Evolutionary conservation across 1,140 invertebrate species (phyloP).

Genomic region (Bombus breviceps): DNA sequence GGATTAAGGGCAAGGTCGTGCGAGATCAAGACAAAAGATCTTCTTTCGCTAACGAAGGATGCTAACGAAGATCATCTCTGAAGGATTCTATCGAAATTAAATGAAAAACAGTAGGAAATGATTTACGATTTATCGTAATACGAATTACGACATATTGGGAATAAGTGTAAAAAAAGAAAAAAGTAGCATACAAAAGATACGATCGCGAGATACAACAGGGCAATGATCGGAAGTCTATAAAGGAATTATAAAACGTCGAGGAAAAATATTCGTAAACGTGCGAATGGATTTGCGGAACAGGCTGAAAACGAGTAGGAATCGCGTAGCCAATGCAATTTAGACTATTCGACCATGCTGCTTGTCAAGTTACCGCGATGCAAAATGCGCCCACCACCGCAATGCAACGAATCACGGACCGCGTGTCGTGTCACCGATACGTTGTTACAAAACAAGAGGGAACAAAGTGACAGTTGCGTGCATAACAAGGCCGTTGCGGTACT

Average conservation of each 20-base stretch:
- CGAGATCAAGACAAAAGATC: not conserved
- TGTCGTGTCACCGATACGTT: slow-evolving; percentile 19
- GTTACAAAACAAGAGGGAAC: slow-evolving; percentile 19
- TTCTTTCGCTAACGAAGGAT: not conserved
- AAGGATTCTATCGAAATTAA: not conserved
- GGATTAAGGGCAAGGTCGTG: slow-evolving; percentile 35
- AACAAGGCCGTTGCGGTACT: slow-evolving; percentile 21
- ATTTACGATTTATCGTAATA: too few relatives aligned
- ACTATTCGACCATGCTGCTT: slow-evolving; percentile 44
- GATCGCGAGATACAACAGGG: not conserved
- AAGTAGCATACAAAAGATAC: too few relatives aligned
- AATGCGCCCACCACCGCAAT: slow-evolving; percentile 33
- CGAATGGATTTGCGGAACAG: not conserved
- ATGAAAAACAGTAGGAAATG: too few relatives aligned
- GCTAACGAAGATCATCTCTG: too few relatives aligned
- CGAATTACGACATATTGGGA: too few relatives aligned
- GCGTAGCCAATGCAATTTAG: slow-evolving; percentile 29
- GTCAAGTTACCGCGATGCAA: slow-evolving; percentile 51
- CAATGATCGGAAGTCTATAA: not conserved
- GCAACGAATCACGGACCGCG: slow-evolving; percentile 39
- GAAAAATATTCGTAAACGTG: not conserved
- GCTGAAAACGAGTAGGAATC: slow-evolving; percentile 28
- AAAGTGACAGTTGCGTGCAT: slow-evolving; percentile 12
- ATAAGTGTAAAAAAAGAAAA: too few relatives aligned
- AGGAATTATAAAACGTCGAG: not conserved